Evolutionary conservation across 2,797 vertebrate genomes (phyloP), one percentile per base, ranked within the genome.

Genomic region (Centroberyx gerrardi): DNA sequence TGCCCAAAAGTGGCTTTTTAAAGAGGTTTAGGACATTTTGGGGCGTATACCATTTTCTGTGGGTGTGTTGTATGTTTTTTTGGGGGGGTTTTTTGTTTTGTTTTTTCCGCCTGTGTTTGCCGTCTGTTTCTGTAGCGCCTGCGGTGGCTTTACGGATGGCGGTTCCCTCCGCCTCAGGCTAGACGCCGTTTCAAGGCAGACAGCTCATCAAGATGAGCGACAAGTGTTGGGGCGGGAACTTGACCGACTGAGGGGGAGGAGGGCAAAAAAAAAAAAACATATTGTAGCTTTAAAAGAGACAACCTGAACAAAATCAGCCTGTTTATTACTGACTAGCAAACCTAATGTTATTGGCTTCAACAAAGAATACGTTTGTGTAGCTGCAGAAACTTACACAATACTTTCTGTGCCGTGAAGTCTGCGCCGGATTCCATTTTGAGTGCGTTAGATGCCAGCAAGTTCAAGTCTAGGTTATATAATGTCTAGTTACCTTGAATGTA

Each of bases 381-480:
- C 38, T 40, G 38, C 10, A 40, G 38, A 9, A 40, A 40, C 10
- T 13, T 40, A 40, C 10, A 40, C 38, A 40, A 40, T 40, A 40
- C 38, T 12, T 40, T 40, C 38, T 40, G 10, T 12, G 38, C 8
- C 12, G 10, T 40, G 38, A 40, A 13, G 48, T 53, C 76, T 56
- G 61, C 13, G 2, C 49, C 12, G 27, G 53, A 80, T 56, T 42
- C 68, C 44, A 44, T 14, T 51, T 36, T 54, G 40, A 74, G 38
- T 56, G 54, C 66, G 18, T 58, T 67, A 78, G 69, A 66, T 59
- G 78, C 74, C 70, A 55, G 18, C 0, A n/a, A 58, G 80, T 85
- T 82, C 74, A 82, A 17, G 42, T 60, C 9, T 2, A 49, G 77
- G 53, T 88, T 80, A 61, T 40, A 31, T 36, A 73, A 62, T 9